Conservation (phyloP, 2,888 invertebrate genomes). For the Pristionchus exspectatus region DNA sequence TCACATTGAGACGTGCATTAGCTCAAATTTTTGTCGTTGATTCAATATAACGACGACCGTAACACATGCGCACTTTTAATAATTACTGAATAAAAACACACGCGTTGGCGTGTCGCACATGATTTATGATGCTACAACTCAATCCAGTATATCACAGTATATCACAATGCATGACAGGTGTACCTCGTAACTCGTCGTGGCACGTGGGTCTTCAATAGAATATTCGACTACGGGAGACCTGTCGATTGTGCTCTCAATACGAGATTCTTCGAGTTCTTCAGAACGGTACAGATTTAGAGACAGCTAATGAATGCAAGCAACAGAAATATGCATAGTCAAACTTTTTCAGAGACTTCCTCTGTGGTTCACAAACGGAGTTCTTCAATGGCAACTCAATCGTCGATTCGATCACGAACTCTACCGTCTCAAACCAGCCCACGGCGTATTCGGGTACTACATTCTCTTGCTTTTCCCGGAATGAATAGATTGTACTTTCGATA, state of each 20-base stretch:
- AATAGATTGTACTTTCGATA: neutral
- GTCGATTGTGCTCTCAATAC: slow-evolving; percentile 66
- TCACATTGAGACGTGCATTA: neutral
- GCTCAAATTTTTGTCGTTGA: neutral
- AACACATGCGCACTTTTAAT: neutral
- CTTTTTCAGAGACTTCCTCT: slow-evolving; percentile 27
- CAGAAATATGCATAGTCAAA: too few species aligned
- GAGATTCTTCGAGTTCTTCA: slow-evolving; percentile 55
- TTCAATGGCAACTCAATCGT: slow-evolving; percentile 53
- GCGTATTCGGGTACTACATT: slow-evolving; percentile 62
- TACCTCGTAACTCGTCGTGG: slow-evolving; percentile 81
- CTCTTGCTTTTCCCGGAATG: neutral
- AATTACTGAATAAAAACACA: neutral
- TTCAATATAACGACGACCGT: slow-evolving; percentile 1
- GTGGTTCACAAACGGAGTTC: slow-evolving; percentile 1
- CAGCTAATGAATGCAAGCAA: too few species aligned
- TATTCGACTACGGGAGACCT: slow-evolving; percentile 78
- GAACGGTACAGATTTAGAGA: neutral
- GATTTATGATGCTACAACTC: neutral
- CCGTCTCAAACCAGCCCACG: slow-evolving; percentile 79
- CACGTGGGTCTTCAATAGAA: slow-evolving; percentile 81
- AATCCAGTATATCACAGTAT: neutral
- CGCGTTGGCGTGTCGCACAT: neutral
- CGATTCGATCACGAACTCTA: slow-evolving; percentile 79
- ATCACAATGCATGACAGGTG: slow-evolving; percentile 76